Conservation (phyloP, 2,888 invertebrate genomes). For the Chaitophorus viminalis region DNA sequence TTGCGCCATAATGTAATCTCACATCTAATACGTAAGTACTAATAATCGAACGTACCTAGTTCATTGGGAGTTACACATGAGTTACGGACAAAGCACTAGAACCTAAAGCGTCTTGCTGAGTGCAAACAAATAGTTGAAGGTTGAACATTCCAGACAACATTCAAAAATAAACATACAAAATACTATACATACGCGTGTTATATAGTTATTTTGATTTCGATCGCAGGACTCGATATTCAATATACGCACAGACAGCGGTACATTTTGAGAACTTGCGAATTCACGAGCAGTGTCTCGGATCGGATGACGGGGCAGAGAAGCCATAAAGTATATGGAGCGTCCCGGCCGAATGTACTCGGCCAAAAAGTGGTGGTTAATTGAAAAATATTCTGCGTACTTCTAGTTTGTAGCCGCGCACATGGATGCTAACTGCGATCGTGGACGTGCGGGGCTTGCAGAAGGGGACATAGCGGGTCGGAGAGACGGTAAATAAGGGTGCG, state of each 20-base stretch:
- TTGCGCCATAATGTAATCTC: not conserved
- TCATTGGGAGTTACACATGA: too few relatives aligned
- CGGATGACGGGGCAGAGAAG: not conserved
- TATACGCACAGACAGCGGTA: not conserved
- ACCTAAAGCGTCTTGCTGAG: too few relatives aligned
- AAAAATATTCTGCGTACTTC: slow-evolving; percentile 3
- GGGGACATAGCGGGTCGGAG: too few relatives aligned
- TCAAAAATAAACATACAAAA: too few relatives aligned
- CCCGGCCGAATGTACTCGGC: not conserved
- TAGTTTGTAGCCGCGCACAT: not conserved
- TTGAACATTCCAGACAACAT: too few relatives aligned
- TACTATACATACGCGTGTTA: too few relatives aligned
- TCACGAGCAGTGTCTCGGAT: not conserved
- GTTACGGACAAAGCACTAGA: too few relatives aligned
- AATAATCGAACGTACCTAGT: too few relatives aligned
- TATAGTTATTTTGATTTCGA: too few relatives aligned
- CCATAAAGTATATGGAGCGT: not conserved
- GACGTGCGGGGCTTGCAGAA: not conserved
- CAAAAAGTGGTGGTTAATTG: slow-evolving; percentile 15
- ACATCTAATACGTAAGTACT: too few relatives aligned
- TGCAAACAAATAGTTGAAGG: too few relatives aligned
- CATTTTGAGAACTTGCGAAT: not conserved
- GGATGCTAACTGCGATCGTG: not conserved
- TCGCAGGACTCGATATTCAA: too few relatives aligned
- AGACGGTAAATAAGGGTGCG: slow-evolving; percentile 13